Base-by-base conservation (phyloP, 2,888 invertebrate species). In the Pteria penguin region DNA sequence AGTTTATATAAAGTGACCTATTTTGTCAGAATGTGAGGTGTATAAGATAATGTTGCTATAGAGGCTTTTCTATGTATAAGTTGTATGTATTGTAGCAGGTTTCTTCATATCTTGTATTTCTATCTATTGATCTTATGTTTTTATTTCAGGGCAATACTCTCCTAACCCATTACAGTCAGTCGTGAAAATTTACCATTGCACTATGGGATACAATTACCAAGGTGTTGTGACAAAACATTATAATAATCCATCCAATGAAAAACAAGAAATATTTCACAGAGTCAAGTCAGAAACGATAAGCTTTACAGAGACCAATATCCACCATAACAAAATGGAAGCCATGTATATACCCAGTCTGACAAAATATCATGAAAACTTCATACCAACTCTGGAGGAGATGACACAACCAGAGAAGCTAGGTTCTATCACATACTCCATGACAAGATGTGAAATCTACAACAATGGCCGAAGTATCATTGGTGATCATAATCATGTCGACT, bases 401-500 rank as follows among this genome's bases (percentile, higher is more conserved):
- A 90, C 90, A 79, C 94, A 95, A 2, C 92, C 93, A 2, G 96
- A 97, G 78, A 97, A 97, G 89, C 94, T 98, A 67, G 97, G 97
- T 0, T 76, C 68, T 11, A 81, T 85, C 22, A 80, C 65, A 18
- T 95, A 98, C 81, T 96, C 96, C 93, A 94, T 99, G 1, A 97
- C 98, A 86, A 95, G 95, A 83, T 96, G 96, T 67, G 93, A 96
- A 75, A 96, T 99, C 54, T 95, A 95, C 0, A 96, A 97, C 87
- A 99, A 99, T 91, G 96, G 96, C 0, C 95, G 94, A 90, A 92
- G 93, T 2, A 97, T 98, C 18, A 95, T 98, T 79, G 94, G 95
- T 72, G 98, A 98, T 86, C 96, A 96, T 86, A 97, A 97, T 58
- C 93, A 99, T 92, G 94, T 99, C 85, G 95, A 98, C 84, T 96